phyloP scores from a whole-genome alignment of 2,113 vertebrate species.

The Oncorhynchus kisutch region DNA sequence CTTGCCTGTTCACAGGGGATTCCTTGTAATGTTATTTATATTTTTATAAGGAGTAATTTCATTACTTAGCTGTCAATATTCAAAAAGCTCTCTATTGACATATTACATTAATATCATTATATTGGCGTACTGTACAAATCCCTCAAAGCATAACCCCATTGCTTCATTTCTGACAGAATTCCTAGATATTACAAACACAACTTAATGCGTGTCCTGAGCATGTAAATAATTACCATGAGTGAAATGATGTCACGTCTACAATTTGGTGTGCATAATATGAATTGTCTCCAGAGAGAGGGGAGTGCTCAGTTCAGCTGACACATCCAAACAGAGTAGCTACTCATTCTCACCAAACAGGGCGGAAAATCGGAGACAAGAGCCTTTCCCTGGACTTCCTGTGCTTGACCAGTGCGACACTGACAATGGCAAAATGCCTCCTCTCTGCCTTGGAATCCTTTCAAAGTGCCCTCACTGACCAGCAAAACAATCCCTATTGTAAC shows the following conservation, averaged over 20 bases:
- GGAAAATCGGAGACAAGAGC: slow-evolving; percentile 79
- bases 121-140: background rate
- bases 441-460: slow-evolving; percentile 59
- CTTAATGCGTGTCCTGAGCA: slow-evolving; percentile 7
- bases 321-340: slow-evolving; percentile 55
- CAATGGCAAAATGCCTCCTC: slow-evolving; percentile 28
- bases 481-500: slow-evolving; percentile 58
- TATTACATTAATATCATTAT: background rate
- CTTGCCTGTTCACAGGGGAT: background rate
- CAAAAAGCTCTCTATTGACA: background rate
- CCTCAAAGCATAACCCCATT: background rate
- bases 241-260: slow-evolving; percentile 59
- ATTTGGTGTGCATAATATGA: slow-evolving; percentile 35
- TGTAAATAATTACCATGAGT: slow-evolving; percentile 37
- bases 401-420: background rate
- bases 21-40: background rate
- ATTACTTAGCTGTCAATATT: background rate
- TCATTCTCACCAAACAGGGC: slow-evolving; percentile 79
- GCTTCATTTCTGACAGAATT: no score
- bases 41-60: background rate
- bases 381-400: slow-evolving; percentile 21
- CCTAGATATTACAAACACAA: slow-evolving; percentile 9
- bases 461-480: slow-evolving; percentile 54
- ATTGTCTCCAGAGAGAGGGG: slow-evolving; percentile 18
- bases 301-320: slow-evolving; percentile 46